phyloP scores from a whole-genome alignment of 2,888 invertebrate genomes.

The Mellilla xanthometata region DNA sequence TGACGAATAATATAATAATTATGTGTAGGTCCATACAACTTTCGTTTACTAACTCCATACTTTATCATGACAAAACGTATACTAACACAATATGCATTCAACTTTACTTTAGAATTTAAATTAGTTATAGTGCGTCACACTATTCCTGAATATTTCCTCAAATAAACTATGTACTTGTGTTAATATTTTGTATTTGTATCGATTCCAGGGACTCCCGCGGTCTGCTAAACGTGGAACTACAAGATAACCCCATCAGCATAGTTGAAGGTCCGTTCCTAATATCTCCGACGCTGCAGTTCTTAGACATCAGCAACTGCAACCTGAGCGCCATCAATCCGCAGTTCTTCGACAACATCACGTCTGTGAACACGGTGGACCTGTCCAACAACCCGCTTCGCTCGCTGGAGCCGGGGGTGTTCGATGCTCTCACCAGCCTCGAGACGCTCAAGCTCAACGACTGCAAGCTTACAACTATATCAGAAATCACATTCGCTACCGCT shows the following conservation, averaged over 20 bases:
- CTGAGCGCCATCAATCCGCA: constrained; percentile 81
- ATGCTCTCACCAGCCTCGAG: constrained; percentile 85
- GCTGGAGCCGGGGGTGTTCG: constrained; percentile 83
- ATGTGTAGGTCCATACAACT: too few relatives aligned
- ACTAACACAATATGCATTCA: too few relatives aligned
- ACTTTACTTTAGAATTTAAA: too few relatives aligned
- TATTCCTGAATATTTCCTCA: too few relatives aligned
- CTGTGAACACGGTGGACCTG: constrained; percentile 86
- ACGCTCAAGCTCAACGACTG: constrained; percentile 86
- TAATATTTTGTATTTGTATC: too few relatives aligned
- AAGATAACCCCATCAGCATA: constrained; percentile 84
- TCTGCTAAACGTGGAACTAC: constrained; percentile 86
- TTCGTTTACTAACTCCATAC: too few relatives aligned
- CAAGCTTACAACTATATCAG: constrained; percentile 81
- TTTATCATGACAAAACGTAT: too few relatives aligned
- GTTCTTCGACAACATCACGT: constrained; percentile 86
- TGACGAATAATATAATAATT: too few relatives aligned
- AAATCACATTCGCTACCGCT: constrained; percentile 80
- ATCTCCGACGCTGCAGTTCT: constrained; percentile 85
- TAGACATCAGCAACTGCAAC: constrained; percentile 86
- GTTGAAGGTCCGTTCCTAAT: constrained; percentile 86
- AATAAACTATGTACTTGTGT: too few relatives aligned
- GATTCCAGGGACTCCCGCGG: constrained; percentile 85
- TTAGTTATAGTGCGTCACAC: too few relatives aligned
- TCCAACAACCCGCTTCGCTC: constrained; percentile 85